Evolutionary conservation across 2,888 invertebrate species (phyloP), one percentile per base, ranked within the genome.

Genomic region (Norana najaformis): DNA sequence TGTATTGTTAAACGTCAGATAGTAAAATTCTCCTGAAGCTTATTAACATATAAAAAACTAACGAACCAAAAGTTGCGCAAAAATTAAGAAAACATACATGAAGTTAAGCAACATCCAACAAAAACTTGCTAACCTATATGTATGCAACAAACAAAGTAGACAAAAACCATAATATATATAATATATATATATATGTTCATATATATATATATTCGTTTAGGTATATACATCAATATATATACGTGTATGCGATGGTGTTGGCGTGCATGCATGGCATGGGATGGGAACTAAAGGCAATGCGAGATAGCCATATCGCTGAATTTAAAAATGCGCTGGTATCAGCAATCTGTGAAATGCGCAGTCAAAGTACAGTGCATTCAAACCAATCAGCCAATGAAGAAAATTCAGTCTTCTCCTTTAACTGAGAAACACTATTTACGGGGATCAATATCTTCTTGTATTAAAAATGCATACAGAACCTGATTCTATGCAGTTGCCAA

Each of bases 41-140:
- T 69, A 69, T 69, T 69, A 69, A 69, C 69, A 69, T 30, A 69
- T 69, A 69, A 69, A 69, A 69, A 69, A 69, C 69, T 69, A 69
- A 69, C 69, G n/a, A 69, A 69, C 69, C 69, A 69, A 69, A 69
- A 69, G 69, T n/a, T 69, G 69, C n/a, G n/a, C 69, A 69, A 69
- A 69, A 69, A n/a, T 69, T n/a, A n/a, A 69, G 11, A n/a, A 69
- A 69, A 69, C 69, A 11, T n/a, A 69, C 69, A 8, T 8, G 69
- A 69, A 69, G 69, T 69, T 69, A 69, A 69, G 69, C 69, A 69
- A 69, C 69, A n/a, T 69, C n/a, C 69, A 69, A 69, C 69, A n/a
- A 69, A 69, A 69, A 69, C 69, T n/a, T 69, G n/a, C 69, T n/a
- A 69, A 69, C 69, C 69, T 69, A n/a, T 69, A 69, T 69, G 69